These are phyloP conservation scores for Leucoraja ocellata DNA, from an alignment of 2,797 vertebrate species.

Conservation along the genomic window DNA sequence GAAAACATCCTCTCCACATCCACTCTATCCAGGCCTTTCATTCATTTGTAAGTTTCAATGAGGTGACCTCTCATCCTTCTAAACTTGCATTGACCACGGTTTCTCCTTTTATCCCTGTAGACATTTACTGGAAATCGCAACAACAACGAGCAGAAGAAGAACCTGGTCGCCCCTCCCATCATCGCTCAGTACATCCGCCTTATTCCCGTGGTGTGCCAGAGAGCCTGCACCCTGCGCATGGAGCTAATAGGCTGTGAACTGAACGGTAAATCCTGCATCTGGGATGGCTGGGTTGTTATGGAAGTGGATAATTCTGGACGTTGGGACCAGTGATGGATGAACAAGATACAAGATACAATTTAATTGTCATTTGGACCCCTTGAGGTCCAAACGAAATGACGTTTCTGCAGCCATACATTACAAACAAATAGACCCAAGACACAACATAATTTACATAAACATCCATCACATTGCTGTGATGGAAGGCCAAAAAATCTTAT, in stretches of 20 bases:
- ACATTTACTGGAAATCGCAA: slow-evolving; percentile 76
- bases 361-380: no score
- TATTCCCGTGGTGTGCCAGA: slow-evolving; percentile 71
- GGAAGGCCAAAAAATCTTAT: no score
- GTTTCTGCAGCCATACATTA: no score
- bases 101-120: slow-evolving; percentile 51
- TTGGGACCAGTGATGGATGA: not conserved
- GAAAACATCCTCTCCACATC: no score
- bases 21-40: no score
- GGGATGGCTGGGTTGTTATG: rapidly evolving
- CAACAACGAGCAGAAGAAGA: slow-evolving; percentile 69
- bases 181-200: slow-evolving; percentile 76
- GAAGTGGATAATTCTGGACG: rapidly evolving
- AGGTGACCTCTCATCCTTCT: no score
- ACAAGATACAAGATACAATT: no score
- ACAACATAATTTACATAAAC: no score
- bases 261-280: slow-evolving; percentile 65
- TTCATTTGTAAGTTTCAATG: no score
- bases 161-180: slow-evolving; percentile 74
- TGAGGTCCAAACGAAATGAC: no score
- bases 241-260: slow-evolving; percentile 92
- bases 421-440: no score
- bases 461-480: no score
- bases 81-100: not conserved
- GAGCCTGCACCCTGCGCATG: slow-evolving; percentile 82